Evolutionary conservation across 2,888 invertebrate species (phyloP).

Genomic region (Cheilosia grossa): DNA sequence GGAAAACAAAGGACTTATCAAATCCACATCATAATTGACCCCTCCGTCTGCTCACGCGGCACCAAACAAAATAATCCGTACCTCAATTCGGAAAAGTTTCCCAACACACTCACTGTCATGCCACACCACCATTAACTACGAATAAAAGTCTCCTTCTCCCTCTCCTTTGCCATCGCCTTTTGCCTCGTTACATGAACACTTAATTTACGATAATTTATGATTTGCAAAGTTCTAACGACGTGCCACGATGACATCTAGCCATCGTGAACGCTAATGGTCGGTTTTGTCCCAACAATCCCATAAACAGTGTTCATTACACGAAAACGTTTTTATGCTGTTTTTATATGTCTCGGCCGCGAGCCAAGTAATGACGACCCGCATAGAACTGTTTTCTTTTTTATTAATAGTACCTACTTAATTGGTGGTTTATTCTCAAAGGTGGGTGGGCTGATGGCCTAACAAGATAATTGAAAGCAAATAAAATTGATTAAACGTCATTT

Average conservation of each 20-base stretch:
- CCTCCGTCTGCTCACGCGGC: not conserved
- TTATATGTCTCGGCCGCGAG: not conserved
- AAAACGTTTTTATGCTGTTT: conserved; percentile 46
- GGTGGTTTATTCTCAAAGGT: conserved; percentile 25
- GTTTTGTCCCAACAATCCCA: conserved; percentile 45
- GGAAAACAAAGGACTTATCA: no score
- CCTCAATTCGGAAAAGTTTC: not conserved
- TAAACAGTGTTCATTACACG: conserved; percentile 62
- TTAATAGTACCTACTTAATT: conserved; percentile 57
- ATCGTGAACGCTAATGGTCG: conserved; percentile 52
- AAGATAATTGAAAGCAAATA: conserved; percentile 65
- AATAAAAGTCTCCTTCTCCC: not conserved
- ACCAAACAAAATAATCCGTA: conserved; percentile 7
- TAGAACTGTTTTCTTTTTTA: conserved; percentile 13
- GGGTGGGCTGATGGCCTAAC: conserved; percentile 12
- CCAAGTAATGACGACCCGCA: conserved; percentile 18
- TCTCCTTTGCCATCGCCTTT: not conserved
- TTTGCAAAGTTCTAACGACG: conserved; percentile 62
- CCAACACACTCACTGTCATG: conserved; percentile 5
- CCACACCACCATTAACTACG: not conserved
- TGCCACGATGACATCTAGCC: conserved; percentile 54
- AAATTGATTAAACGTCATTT: conserved; percentile 55
- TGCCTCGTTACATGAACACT: conserved; percentile 40
- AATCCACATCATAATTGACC: no score
- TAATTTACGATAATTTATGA: conserved; percentile 70